Evolutionary conservation across 1,140 invertebrate species (phyloP).

Genomic region (Leptoteleia sp.): DNA sequence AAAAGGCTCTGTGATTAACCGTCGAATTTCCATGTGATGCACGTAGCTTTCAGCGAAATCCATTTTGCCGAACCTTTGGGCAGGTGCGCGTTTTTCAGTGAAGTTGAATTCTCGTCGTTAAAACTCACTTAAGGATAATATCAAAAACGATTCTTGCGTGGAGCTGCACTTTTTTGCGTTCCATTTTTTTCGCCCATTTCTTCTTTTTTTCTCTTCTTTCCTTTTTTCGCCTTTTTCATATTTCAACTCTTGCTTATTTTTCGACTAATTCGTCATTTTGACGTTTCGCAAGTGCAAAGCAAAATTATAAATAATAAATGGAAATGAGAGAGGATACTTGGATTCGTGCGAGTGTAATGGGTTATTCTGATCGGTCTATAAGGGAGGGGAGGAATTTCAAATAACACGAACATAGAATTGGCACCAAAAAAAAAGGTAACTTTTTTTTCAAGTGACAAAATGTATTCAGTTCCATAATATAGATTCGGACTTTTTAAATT

Average conservation of each 20-base stretch:
- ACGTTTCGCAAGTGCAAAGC: constrained; percentile 14
- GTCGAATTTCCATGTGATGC: constrained; percentile 69
- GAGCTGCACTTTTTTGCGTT: constrained; percentile 16
- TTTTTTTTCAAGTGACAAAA: no score
- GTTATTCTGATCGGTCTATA: constrained; percentile 5
- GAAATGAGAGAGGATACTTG: constrained; percentile 6
- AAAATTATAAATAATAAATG: constrained; percentile 13
- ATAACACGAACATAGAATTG: no score
- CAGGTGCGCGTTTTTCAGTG: constrained; percentile 67
- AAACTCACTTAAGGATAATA: constrained; percentile 79
- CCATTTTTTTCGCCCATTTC: constrained; percentile 24
- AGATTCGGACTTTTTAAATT: constrained; percentile 6
- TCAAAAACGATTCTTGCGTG: constrained; percentile 68
- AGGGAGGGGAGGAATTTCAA: no score
- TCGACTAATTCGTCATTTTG: constrained; percentile 39
- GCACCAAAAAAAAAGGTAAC: no score
- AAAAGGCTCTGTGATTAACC: constrained; percentile 65
- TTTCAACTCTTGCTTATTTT: constrained; percentile 13
- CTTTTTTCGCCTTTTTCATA: neutral
- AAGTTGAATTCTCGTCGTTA: constrained; percentile 72
- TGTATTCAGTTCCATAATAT: no score
- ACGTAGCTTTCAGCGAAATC: constrained; percentile 65
- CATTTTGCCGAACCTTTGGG: constrained; percentile 67
- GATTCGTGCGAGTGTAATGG: constrained; percentile 17
- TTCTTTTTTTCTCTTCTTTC: no score